Evolutionary conservation across 2,113 vertebrate genomes (phyloP).

Genomic region (Albula glossodonta): DNA sequence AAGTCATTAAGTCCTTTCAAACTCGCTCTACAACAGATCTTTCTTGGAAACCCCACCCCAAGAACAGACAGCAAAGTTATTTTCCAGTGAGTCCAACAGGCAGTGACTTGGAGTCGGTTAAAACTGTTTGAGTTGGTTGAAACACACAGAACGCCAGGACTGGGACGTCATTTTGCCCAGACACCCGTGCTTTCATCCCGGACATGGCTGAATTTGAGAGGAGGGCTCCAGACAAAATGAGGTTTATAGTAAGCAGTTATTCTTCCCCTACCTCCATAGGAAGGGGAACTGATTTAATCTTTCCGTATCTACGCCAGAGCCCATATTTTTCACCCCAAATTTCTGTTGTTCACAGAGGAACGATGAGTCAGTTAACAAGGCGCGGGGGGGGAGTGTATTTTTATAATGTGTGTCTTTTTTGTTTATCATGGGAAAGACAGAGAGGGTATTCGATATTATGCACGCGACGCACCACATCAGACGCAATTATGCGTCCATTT

Average conservation of each 20-base stretch:
- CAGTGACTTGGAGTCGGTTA: neutral
- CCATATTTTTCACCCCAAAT: constrained; percentile 54
- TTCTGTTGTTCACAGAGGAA: constrained; percentile 42
- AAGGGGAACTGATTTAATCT: constrained; percentile 58
- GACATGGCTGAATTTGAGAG: constrained; percentile 15
- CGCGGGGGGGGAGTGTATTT: too few relatives aligned
- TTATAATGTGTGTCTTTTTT: neutral
- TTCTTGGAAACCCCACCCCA: too few relatives aligned
- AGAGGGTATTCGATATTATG: constrained; percentile 13
- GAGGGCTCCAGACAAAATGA: constrained; percentile 53
- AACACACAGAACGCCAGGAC: constrained; percentile 41
- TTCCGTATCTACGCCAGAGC: constrained; percentile 32
- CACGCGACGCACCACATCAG: neutral
- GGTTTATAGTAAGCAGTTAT: constrained; percentile 53
- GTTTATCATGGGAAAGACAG: constrained; percentile 35
- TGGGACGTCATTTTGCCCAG: constrained; percentile 39
- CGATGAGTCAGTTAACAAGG: constrained; percentile 43
- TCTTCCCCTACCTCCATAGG: constrained; percentile 42
- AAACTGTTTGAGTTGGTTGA: neutral
- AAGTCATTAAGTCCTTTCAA: too few relatives aligned
- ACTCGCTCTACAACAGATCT: too few relatives aligned
- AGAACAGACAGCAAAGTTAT: too few relatives aligned
- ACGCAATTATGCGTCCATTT: neutral
- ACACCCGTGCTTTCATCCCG: constrained; percentile 40
- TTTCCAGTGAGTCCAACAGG: too few relatives aligned